A percentile compares a stretch with the other conserved stretches of the same genome.
Evolutionary conservation across 2,113 vertebrate genomes (phyloP).

Genomic region (Amphiprion ocellaris): DNA sequence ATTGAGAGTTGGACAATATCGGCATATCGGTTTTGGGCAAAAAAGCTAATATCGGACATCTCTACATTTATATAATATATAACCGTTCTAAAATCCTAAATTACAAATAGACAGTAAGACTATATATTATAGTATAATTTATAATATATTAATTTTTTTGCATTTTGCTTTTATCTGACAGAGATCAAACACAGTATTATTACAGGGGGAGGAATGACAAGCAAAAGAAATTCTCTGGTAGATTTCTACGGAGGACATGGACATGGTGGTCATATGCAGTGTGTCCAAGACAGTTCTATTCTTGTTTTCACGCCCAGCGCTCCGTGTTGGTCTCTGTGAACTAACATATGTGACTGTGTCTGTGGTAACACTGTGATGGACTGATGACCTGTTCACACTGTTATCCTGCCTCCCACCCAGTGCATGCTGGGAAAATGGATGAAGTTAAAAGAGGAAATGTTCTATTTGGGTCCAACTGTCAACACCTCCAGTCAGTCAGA

Average conservation of each 20-base stretch:
- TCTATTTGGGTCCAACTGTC: constrained; percentile 11
- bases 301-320: constrained; percentile 1
- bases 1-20: too few species aligned
- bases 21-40: too few species aligned
- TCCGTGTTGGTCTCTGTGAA: constrained; percentile 8
- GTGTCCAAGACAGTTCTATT: not conserved
- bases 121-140: not conserved
- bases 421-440: constrained; percentile 19
- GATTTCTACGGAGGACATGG: not conserved
- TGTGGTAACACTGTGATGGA: constrained; percentile 32
- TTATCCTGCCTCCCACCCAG: constrained; percentile 11
- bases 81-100: not conserved
- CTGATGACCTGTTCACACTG: constrained; percentile 41
- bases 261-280: not conserved
- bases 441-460: constrained; percentile 13
- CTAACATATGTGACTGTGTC: constrained; percentile 8
- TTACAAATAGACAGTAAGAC: not conserved
- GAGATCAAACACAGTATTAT: not conserved
- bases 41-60: too few species aligned
- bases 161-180: not conserved
- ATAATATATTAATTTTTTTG: not conserved
- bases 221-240: not conserved
- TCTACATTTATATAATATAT: not conserved
- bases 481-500: not conserved
- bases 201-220: not conserved